Base-by-base conservation (phyloP, 2,113 vertebrate genomes). In the Callaeas wilsoni region DNA sequence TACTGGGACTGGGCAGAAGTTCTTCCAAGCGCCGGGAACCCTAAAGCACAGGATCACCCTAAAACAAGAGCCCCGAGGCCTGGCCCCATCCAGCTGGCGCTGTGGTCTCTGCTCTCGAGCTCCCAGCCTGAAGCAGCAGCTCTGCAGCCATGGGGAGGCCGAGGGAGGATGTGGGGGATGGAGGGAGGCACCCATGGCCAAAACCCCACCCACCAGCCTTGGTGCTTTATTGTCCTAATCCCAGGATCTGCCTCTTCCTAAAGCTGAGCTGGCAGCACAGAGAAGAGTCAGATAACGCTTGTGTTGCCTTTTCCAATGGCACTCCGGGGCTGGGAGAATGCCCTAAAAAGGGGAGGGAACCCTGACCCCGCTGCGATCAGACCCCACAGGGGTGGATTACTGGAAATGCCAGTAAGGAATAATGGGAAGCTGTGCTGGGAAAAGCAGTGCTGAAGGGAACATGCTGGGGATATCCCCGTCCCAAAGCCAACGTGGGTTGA, bases 401-500 rank as follows among this genome's bases (percentile, higher is more conserved):
- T 91, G 20, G 69, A 69, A 80, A 25, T 6, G 0, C n/a, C 29
- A 7, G 16, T 12, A 16, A 39, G 62, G 90, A 64, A 35, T 3
- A 35, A 14, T 21, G 10, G 84, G 26, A 56, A 68, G 55, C 99
- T 99, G 84, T 9, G 2, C 6, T 0, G 0, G 39, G 41, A 41
- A 21, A 4, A 55, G 19, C 15, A 15, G 18, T 0, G 4, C 16
- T 47, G 41, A 22, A 23, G 33, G 25, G n/a, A 69, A 17, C 4
- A 1, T 3, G 1, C 4, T 0, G 1, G 19, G 69, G 29, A 15
- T 39, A 37, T 6, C 32, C n/a, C 39, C 29, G 7, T 16, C 55
- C 73, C 67, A 30, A 16, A 46, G 5, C 23, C 52, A 26, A 0
- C 1, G 1, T 18, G 49, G 29, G 57, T 17, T 63, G 56, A 47